These are phyloP conservation scores for Microcebus murinus DNA, from an alignment of 2,113 vertebrate genomes.

Conservation along the genomic window DNA sequence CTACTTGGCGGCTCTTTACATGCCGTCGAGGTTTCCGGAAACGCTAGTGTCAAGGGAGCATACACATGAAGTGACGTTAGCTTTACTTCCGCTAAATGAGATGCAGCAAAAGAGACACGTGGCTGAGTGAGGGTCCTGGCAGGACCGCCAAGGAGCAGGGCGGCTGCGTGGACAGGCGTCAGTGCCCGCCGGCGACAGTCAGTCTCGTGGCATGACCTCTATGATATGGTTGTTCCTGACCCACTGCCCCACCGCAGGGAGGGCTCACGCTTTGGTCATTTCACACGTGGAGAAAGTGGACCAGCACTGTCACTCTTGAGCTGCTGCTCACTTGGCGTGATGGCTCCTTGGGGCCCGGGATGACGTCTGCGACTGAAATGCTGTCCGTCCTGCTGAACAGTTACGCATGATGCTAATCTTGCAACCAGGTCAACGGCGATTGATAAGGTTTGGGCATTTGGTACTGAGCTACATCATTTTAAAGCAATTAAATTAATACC, in stretches of 20 bases:
- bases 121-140: no score
- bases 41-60: neutral
- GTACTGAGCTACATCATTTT: neutral
- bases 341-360: neutral
- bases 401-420: neutral
- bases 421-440: fast-evolving
- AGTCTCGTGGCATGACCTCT: fast-evolving
- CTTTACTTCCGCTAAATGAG: neutral
- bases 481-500: neutral
- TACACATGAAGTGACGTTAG: neutral
- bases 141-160: no score
- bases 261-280: fast-evolving
- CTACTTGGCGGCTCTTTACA: neutral
- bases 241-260: fast-evolving
- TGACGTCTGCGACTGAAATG: neutral
- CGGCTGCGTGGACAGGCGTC: fast-evolving
- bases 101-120: neutral
- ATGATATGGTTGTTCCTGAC: fast-evolving
- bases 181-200: fast-evolving
- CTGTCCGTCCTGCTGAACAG: neutral
- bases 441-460: neutral
- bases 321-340: fast-evolving
- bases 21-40: neutral
- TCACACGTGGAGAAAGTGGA: neutral
- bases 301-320: neutral